Evolutionary conservation across 1,140 invertebrate species (phyloP).

Genomic region (Drosophila insularis): DNA sequence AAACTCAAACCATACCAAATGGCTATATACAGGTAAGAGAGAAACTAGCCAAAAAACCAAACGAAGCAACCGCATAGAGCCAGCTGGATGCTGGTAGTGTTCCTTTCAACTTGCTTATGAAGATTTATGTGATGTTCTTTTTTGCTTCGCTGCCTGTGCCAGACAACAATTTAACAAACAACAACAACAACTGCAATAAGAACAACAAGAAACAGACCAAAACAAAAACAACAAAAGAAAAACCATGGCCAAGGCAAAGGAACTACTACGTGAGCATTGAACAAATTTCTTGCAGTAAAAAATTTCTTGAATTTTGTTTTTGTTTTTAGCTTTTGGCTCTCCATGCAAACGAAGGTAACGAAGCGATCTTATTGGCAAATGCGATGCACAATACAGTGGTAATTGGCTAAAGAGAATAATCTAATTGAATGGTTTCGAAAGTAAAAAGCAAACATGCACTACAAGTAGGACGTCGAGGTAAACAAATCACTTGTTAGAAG

Average conservation of each 20-base stretch:
- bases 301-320: conserved; percentile 18
- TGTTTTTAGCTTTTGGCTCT: conserved; percentile 3
- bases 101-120: conserved; percentile 69
- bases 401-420: neutral
- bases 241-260: conserved; percentile 38
- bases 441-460: neutral
- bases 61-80: conserved; percentile 36
- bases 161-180: conserved; percentile 42
- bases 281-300: conserved; percentile 41
- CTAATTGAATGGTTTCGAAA: neutral
- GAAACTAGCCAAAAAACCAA: conserved; percentile 50
- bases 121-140: conserved; percentile 70
- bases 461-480: too few species aligned
- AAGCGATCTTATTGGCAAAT: conserved; percentile 24
- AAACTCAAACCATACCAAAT: conserved; percentile 43
- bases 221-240: conserved; percentile 17
- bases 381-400: conserved; percentile 16
- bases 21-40: conserved; percentile 60
- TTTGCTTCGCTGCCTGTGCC: conserved; percentile 62
- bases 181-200: conserved; percentile 18
- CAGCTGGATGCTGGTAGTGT: conserved; percentile 1
- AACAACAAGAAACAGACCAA: conserved; percentile 8
- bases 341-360: conserved; percentile 33
- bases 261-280: conserved; percentile 64
- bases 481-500: too few species aligned